Evolutionary conservation across 1,140 invertebrate species (phyloP).

Genomic region (Tetranychus cinnabarinus): DNA sequence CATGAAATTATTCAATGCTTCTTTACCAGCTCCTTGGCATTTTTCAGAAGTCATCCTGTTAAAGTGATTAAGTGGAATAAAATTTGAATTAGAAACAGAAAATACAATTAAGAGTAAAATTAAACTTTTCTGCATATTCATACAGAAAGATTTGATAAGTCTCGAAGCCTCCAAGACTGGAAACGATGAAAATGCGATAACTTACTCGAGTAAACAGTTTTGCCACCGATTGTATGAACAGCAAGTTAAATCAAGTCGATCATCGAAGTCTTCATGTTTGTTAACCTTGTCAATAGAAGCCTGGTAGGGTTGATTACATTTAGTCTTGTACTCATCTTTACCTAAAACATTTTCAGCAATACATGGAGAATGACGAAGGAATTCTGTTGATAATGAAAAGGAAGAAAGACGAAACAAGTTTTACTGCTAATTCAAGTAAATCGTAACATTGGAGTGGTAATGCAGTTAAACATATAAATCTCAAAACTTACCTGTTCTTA

Average conservation of each 20-base stretch:
- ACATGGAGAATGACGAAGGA: conserved; percentile 9
- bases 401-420: background rate
- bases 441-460: background rate
- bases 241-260: background rate
- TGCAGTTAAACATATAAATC: too few relatives aligned
- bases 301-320: conserved; percentile 3
- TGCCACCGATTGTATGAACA: conserved; percentile 1
- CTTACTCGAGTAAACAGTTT: background rate
- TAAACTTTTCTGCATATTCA: too few relatives aligned
- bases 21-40: background rate
- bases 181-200: background rate
- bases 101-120: too few relatives aligned
- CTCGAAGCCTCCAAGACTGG: too few relatives aligned
- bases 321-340: background rate
- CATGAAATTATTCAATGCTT: background rate
- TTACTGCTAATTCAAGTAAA: background rate
- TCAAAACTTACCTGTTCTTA: conserved; percentile 1
- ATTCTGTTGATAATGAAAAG: background rate
- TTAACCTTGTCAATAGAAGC: conserved; percentile 1
- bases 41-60: background rate
- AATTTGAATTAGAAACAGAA: too few relatives aligned
- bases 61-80: background rate
- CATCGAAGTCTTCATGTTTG: background rate
- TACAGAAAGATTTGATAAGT: too few relatives aligned
- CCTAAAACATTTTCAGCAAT: conserved; percentile 9